Percentiles rank a stretch among this genome's conserved stretches.
phyloP scores from a whole-genome alignment of 2,797 vertebrate genomes.

The Rhabdomys pumilio region DNA sequence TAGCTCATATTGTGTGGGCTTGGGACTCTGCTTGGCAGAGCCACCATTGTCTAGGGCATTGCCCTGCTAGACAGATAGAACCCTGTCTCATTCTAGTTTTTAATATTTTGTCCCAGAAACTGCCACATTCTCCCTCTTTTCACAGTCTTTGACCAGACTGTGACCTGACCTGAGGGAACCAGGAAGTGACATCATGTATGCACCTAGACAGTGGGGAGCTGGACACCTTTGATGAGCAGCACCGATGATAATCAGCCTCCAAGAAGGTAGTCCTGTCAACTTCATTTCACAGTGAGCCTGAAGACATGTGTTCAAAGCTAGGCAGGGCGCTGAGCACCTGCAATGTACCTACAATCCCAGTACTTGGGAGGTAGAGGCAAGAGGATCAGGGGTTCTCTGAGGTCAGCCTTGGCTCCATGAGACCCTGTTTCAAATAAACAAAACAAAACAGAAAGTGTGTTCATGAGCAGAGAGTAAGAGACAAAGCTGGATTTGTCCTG shows the following conservation, averaged over 20 bases:
- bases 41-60: neutral
- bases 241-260: slow-evolving; percentile 17
- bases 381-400: neutral
- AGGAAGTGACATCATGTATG: neutral
- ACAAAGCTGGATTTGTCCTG: neutral
- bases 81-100: neutral
- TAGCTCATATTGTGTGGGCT: neutral
- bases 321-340: neutral
- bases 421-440: neutral
- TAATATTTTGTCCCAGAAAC: neutral
- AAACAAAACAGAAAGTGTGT: neutral
- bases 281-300: slow-evolving; percentile 35
- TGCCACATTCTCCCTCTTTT: neutral
- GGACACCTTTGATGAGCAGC: neutral
- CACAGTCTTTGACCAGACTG: neutral
- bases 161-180: neutral
- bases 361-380: neutral
- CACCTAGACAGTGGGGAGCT: neutral
- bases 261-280: neutral
- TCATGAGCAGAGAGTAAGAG: slow-evolving; percentile 43
- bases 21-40: neutral
- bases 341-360: neutral
- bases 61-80: neutral
- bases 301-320: neutral
- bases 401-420: neutral